These are phyloP conservation scores for Harpagoxenus sublaevis DNA, from an alignment of 2,888 invertebrate genomes.

Conservation along the genomic window DNA sequence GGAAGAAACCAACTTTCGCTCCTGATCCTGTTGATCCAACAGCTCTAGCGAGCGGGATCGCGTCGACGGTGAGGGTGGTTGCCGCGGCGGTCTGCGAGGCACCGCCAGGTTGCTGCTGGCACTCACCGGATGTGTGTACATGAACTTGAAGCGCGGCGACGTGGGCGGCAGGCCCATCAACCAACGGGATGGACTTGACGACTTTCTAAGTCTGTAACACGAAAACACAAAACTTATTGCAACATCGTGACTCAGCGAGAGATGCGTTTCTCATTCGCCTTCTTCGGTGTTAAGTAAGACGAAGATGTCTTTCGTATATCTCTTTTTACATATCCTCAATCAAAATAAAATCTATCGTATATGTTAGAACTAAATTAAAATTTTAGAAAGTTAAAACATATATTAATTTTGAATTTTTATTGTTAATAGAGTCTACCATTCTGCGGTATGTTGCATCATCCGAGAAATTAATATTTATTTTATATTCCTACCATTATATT, in stretches of 20 bases:
- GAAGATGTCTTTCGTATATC: not conserved
- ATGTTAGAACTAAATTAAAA: not conserved
- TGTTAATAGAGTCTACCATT: conserved; percentile 7
- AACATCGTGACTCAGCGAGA: not conserved
- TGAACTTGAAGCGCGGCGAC: conserved; percentile 81
- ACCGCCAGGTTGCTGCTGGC: conserved; percentile 78
- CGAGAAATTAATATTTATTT: not conserved
- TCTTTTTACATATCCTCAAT: not conserved
- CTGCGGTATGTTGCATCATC: not conserved
- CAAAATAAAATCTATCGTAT: not conserved
- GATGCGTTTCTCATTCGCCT: not conserved
- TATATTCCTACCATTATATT: not conserved
- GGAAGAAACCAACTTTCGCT: conserved; percentile 62
- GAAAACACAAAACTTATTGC: conserved; percentile 5
- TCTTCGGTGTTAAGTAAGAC: not conserved
- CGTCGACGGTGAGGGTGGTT: conserved; percentile 83
- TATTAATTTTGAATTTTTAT: conserved; percentile 5
- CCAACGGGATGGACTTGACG: conserved; percentile 89
- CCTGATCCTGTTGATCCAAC: conserved; percentile 72
- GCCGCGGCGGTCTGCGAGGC: conserved; percentile 85
- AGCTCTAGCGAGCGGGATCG: conserved; percentile 77
- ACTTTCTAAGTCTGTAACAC: conserved; percentile 89
- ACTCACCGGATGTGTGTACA: conserved; percentile 80
- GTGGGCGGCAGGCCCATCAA: conserved; percentile 87
- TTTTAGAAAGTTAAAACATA: not conserved